Evolutionary conservation across 1,140 invertebrate species (phyloP), one percentile per base, ranked within the genome.

Genomic region (Pseudomyrmex concolor): DNA sequence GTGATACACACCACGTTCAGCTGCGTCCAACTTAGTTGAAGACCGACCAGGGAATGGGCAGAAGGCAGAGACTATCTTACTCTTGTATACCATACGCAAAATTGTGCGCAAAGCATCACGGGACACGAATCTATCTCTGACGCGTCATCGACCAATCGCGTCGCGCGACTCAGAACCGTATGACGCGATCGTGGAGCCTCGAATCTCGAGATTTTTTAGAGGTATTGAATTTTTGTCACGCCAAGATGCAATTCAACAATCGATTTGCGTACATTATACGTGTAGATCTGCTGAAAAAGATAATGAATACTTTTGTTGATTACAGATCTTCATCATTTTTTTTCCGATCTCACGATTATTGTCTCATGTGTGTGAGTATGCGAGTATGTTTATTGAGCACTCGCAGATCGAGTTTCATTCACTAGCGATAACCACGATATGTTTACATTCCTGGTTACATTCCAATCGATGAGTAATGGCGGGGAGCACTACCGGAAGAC

Each of bases 1-100:
- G 34, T 34, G 5, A 34, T 7, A 7, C 34, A 34, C 25, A 25
- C 25, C 9, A 12, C 50, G 1, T 51, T 1, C 50, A 34, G 50
- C 0, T 13, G 2, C 50, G 12, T 51, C 9, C 50, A 13, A 51
- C 50, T 84, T 0, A 7, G 34, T 34, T 34, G 34, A 34, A 34
- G 34, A 90, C 89, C 91, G 86, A 91, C 90, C 86, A 89, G 90
- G 92, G 92, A 92, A 34, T 34, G 34, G 34, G 34, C 34, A 93
- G 92, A 84, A 51, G 83, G 90, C n/a, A 17, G 15, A 57, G n/a
- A 15, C 54, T 13, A 0, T 15, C 67, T 70, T 71, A 60, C 70
- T 34, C 34, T 7, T 5, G 5, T 25, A 25, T 34, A 71, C 86
- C 3, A 25, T 34, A 71, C 86, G 87, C 74, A 81, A 83, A 67